These are phyloP conservation scores for Ochotona curzoniae DNA, from an alignment of 2,113 vertebrate species.

Conservation along the genomic window DNA sequence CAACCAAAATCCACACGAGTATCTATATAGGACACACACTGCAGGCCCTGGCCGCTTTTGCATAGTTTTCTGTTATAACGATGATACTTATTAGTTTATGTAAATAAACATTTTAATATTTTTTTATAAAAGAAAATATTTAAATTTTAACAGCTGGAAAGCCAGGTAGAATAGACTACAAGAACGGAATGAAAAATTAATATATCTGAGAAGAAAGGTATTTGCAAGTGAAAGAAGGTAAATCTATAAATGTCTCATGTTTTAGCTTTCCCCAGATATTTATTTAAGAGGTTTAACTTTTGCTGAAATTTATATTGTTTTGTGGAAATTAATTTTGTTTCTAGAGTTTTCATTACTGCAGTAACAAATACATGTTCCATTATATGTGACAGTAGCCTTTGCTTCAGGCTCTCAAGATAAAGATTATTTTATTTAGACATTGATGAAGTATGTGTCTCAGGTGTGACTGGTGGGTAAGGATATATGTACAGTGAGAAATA, in stretches of 20 bases:
- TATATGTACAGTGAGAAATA: not conserved
- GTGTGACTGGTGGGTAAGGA: not conserved
- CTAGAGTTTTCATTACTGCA: not conserved
- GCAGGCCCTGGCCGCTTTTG: too few species aligned
- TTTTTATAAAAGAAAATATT: not conserved
- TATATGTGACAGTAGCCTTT: not conserved
- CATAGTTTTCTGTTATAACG: too few species aligned
- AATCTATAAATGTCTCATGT: not conserved
- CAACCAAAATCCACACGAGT: too few species aligned
- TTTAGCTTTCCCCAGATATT: not conserved
- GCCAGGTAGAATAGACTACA: not conserved
- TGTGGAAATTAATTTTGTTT: not conserved
- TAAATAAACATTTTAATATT: too few species aligned
- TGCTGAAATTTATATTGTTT: not conserved
- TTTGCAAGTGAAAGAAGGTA: not conserved
- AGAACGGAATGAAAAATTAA: not conserved
- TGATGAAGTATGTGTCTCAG: not conserved
- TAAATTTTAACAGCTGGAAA: not conserved
- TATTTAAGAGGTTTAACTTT: not conserved
- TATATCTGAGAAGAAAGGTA: not conserved
- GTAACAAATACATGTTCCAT: not conserved
- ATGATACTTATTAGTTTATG: too few species aligned
- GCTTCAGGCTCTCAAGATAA: slow-evolving; percentile 9
- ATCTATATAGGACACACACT: too few species aligned
- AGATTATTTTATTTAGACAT: not conserved